Base-by-base conservation (phyloP, 1,140 invertebrate genomes). In the Drosophila melanica region DNA sequence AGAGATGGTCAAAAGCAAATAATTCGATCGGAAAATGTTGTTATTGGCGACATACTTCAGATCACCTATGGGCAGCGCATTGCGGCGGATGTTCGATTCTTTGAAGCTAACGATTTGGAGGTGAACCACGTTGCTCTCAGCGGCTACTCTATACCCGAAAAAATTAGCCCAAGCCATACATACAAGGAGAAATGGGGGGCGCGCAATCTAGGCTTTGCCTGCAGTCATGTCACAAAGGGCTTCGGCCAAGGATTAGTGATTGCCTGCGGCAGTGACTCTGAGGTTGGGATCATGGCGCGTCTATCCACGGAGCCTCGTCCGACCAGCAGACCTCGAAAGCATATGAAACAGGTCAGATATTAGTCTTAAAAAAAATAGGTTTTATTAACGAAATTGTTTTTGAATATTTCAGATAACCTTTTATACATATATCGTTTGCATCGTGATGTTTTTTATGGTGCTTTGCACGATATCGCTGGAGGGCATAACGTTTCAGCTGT, bases 81-180 rank as follows among this genome's bases (percentile, higher is more conserved):
- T 1, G 60, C 82, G 0, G 84, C 84, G 6, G 82, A 87, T 63
- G 51, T 87, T 8, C 54, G 76, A 5, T 65, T 87, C 23, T 79
- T 79, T 35, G 42, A 12, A 4, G 14, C 60, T 0, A 11, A 45
- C 0, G 42, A 58, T 3, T 7, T 87, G 54, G 84, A 68, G 41
- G 4, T 87, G 0, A 67, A 87, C 4, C 68, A 82, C 14, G 76
- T 87, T 14, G 79, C 82, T 0, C 37, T 87, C 1, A 77, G 62
- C 7, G 82, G 79, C 0, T 8, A 9, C 4, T 79, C 79, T 0
- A 12, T 41, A 3, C 65, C 84, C 3, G 16, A 65, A 10, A n/a
- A 39, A 1, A 57, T 87, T 5, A 27, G 14, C 48, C 79, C 66
- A 0, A 11, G 65, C 8, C 11, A 54, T 1, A 48, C 10, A 0